phyloP scores from a whole-genome alignment of 2,797 vertebrate genomes.

The Coregonus suidteri region DNA sequence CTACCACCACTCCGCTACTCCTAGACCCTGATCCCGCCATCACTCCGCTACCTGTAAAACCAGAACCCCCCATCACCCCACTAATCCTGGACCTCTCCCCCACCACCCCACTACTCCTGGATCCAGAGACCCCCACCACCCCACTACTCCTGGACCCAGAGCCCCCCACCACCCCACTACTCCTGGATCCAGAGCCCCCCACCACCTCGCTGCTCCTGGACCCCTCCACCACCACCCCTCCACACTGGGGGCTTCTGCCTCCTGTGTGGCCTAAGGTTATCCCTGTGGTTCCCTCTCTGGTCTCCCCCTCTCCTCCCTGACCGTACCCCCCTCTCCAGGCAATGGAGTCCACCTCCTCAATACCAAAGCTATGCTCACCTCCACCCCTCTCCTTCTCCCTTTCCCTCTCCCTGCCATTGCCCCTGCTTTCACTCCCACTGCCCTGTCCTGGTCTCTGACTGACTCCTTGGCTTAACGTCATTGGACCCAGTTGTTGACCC shows the following conservation, averaged over 20 bases:
- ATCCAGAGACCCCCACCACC: not conserved
- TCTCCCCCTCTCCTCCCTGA: not conserved
- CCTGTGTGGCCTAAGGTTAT: not conserved
- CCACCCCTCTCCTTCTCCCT: constrained; percentile 20
- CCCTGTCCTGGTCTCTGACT: not conserved
- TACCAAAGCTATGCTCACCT: not conserved
- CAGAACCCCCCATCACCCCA: constrained; percentile 1
- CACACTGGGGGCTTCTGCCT: constrained; percentile 4
- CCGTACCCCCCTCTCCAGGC: not conserved
- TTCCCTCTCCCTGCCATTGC: not conserved
- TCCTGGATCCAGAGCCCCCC: constrained; percentile 4
- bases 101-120: not conserved
- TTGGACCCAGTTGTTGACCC: not conserved
- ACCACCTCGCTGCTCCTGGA: not conserved
- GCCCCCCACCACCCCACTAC: not conserved
- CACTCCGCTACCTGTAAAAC: not conserved
- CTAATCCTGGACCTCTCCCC: not conserved
- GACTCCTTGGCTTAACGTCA: not conserved
- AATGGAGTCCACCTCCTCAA: constrained; percentile 37
- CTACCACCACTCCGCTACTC: no score
- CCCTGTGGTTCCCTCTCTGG: constrained; percentile 2
- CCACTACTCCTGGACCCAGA: constrained; percentile 1
- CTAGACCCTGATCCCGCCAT: not conserved
- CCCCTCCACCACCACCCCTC: not conserved
- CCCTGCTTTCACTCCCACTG: not conserved